A percentile compares a stretch with the other conserved stretches of the same genome.
Conservation (phyloP, 1,140 invertebrate genomes). For the Drosophila quadrilineata region DNA sequence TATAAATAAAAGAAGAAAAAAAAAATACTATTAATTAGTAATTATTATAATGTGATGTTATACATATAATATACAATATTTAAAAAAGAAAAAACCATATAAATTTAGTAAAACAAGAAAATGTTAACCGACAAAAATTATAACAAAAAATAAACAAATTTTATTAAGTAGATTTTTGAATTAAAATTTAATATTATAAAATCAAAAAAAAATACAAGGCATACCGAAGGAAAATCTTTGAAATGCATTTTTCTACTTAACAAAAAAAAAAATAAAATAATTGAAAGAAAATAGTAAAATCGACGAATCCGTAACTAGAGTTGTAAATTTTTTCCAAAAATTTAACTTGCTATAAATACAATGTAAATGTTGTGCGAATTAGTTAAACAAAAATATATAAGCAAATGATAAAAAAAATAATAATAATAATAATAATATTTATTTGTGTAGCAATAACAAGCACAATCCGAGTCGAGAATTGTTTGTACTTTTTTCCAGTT, state of each 20-base stretch:
- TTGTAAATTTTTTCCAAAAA: slow-evolving; percentile 66
- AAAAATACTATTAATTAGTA: slow-evolving; percentile 68
- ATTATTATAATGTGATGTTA: slow-evolving; percentile 81
- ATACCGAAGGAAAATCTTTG: slow-evolving; percentile 40
- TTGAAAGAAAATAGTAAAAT: slow-evolving; percentile 2
- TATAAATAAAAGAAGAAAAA: slow-evolving; percentile 22
- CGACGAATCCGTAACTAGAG: slow-evolving; percentile 37
- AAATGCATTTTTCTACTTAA: slow-evolving; percentile 62
- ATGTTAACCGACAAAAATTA: slow-evolving; percentile 61
- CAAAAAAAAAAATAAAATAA: slow-evolving; percentile 1
- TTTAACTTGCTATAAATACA: slow-evolving; percentile 48
- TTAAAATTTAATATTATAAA: slow-evolving; percentile 60
- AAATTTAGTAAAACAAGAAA: slow-evolving; percentile 42
- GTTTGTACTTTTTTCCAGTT: too few relatives aligned
- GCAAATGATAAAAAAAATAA: slow-evolving; percentile 3
- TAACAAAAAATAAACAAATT: slow-evolving; percentile 45
- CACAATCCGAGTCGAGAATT: background rate
- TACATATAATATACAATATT: slow-evolving; percentile 65
- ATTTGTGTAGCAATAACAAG: background rate
- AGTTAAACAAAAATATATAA: slow-evolving; percentile 19
- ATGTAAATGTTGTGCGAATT: slow-evolving; percentile 50
- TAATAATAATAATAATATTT: background rate
- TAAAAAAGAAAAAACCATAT: slow-evolving; percentile 46
- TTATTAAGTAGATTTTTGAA: slow-evolving; percentile 76
- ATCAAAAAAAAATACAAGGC: slow-evolving; percentile 10